Base-by-base conservation (phyloP, 1,140 invertebrate species). In the Drosophila ogumai region DNA sequence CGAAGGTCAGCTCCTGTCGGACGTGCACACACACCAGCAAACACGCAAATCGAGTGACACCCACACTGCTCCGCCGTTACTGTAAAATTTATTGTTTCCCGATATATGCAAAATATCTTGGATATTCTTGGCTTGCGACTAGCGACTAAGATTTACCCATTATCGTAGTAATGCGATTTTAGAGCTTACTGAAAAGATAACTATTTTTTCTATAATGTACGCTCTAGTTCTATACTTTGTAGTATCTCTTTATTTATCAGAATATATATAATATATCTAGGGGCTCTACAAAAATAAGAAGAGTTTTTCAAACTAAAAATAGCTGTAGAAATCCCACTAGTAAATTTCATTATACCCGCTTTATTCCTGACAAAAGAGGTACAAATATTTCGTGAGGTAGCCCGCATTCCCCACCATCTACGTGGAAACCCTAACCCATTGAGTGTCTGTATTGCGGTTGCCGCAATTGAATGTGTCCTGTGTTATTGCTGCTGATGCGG, bases 11-110 rank as follows among this genome's bases (percentile, higher is more conserved):
- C 63, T 90, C 57, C 63, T 76, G 61, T 81, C 50, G 82, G 74
- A 85, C 68, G 82, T 59, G 68, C 50, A 47, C 58, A 36, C 49
- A 57, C 59, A 59, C 46, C 46, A 55, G 55, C 54, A 43, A 43
- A 41, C 55, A 56, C 43, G 28, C 44, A 64, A 60, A 43, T 58
- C 58, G 31, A 44, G 43, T 58, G 43, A 67, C 61, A 63, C 73
- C 54, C 31, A 36, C 57, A 59, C 64, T 41, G 64, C 63, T 41
- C 22, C 50, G 74, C 49, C 68, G 68, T 85, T 85, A 68, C 64
- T 81, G 85, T 78, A 75, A 79, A 90, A 90, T 90, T 90, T 90
- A 90, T 90, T 90, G 85, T 90, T 90, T 90, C 75, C 81, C 85
- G 90, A 90, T 90, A 90, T 90, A 90, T 90, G 85, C 85, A 90